Percentiles rank a stretch among this genome's conserved stretches.
These are phyloP conservation scores for Xiphophorus couchianus DNA, from an alignment of 2,113 vertebrate species.

Conservation along the genomic window DNA sequence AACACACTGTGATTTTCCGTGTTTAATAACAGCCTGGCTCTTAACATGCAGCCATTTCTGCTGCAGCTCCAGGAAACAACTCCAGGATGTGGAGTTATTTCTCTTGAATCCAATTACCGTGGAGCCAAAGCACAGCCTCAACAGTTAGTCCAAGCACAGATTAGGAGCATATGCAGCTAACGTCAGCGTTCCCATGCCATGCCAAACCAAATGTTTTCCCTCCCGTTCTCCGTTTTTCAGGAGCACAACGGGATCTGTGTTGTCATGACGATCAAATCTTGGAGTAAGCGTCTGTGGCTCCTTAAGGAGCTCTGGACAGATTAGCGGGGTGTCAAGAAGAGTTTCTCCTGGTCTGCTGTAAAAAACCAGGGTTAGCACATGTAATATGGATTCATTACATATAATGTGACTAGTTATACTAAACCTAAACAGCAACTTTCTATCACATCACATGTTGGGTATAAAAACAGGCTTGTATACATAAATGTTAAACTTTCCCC, in stretches of 20 bases:
- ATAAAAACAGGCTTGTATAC: not conserved
- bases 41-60: constrained; percentile 21
- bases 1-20: not conserved
- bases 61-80: constrained; percentile 23
- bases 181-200: constrained; percentile 31
- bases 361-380: constrained; percentile 7
- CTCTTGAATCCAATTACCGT: constrained; percentile 75
- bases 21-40: not conserved
- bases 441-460: not conserved
- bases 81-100: constrained; percentile 69
- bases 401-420: not conserved
- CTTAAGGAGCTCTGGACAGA: constrained; percentile 36
- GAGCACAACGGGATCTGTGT: constrained; percentile 31
- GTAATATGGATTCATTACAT: too few relatives aligned
- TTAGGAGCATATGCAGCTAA: constrained; percentile 66
- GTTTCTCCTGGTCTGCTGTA: constrained; percentile 19
- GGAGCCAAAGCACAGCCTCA: constrained; percentile 68
- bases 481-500: not conserved
- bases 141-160: constrained; percentile 64
- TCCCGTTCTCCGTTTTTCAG: constrained; percentile 30
- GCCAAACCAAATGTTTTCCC: constrained; percentile 37
- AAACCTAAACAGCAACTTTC: not conserved
- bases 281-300: constrained; percentile 20
- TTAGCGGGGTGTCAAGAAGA: constrained; percentile 15
- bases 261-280: constrained; percentile 26